These are phyloP conservation scores for Ophion ellenae DNA, from an alignment of 2,888 invertebrate species.

Conservation along the genomic window DNA sequence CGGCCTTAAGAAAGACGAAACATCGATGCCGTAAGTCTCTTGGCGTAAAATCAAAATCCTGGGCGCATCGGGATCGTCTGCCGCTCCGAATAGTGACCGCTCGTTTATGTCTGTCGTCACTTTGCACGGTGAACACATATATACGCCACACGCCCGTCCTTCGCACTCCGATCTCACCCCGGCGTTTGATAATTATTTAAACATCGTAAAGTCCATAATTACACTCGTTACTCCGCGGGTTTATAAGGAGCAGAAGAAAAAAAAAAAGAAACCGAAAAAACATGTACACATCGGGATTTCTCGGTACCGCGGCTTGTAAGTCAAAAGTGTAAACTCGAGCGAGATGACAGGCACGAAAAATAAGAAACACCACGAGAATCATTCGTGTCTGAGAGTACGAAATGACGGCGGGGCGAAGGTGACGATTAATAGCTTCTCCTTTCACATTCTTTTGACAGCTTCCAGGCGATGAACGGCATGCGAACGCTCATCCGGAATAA, in stretches of 20 bases:
- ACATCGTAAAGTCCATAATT: slow-evolving; percentile 52
- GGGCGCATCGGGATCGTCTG: too few relatives aligned
- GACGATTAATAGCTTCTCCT: slow-evolving; percentile 56
- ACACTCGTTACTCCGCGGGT: slow-evolving; percentile 10
- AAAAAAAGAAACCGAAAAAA: slow-evolving; percentile 4
- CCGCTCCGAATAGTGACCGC: too few relatives aligned
- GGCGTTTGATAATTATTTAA: slow-evolving; percentile 25
- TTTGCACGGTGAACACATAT: background rate
- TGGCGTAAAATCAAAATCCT: slow-evolving; percentile 26
- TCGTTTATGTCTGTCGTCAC: slow-evolving; percentile 40
- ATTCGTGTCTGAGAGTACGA: slow-evolving; percentile 29
- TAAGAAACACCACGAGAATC: slow-evolving; percentile 2
- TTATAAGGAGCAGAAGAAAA: background rate
- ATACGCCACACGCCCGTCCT: slow-evolving; percentile 1
- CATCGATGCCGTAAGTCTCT: background rate
- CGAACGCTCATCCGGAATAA: slow-evolving; percentile 49
- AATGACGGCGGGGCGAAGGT: slow-evolving; percentile 28
- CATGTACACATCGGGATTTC: background rate
- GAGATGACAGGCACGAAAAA: slow-evolving; percentile 10
- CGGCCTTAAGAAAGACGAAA: too few relatives aligned
- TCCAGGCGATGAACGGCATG: slow-evolving; percentile 33
- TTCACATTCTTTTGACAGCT: slow-evolving; percentile 52
- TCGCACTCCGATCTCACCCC: background rate
- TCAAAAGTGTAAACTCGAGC: slow-evolving; percentile 26
- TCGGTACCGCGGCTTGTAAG: slow-evolving; percentile 1